Base-by-base conservation (phyloP, 2,797 vertebrate species). In the Alca torda region DNA sequence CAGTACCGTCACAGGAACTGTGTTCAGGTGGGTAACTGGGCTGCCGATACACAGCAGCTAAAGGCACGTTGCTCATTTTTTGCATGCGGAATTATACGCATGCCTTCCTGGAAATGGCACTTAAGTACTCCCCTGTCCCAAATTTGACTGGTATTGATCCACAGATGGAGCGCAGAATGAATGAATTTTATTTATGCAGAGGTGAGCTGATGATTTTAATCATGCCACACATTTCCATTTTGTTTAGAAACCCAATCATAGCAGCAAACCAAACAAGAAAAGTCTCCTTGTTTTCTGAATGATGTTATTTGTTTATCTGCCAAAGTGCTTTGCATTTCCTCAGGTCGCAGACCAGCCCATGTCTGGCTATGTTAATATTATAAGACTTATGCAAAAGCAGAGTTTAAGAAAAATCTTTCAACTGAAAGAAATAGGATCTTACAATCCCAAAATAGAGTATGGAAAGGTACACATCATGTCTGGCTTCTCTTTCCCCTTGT, bases 391-490 rank as follows among this genome's bases (percentile, higher is more conserved):
- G 97, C 84, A 91, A 94, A 96, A 95, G 96, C 72, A 89, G 82
- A 82, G 92, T 96, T 96, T 93, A 87, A 97, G 97, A 97, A 95
- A 97, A 97, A 96, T 93, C 95, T 97, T 97, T 98, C 93, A 96
- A 97, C 95, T n/a, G 89, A 97, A 97, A 98, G 97, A 98, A 98
- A 97, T 95, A 96, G 96, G 97, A 98, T 97, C 97, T 97, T 98
- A 97, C 98, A 98, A 97, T 97, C 97, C 97, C 95, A 97, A 98
- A 98, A 98, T 98, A 98, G 98, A 86, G 89, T 87, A 92, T 97
- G 96, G 98, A 98, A 98, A 98, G 98, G 97, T 97, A 98, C 98
- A 98, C 98, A 97, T 98, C 98, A 98, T 96, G 98, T 98, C 98
- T 98, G 97, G 97, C 97, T 97, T 95, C 95, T 97, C 95, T 91